Evolutionary conservation across 37 sponge, comb jelly and placozoan species (phyloP).

Genomic region (Chondrilla cf. caribensis): DNA sequence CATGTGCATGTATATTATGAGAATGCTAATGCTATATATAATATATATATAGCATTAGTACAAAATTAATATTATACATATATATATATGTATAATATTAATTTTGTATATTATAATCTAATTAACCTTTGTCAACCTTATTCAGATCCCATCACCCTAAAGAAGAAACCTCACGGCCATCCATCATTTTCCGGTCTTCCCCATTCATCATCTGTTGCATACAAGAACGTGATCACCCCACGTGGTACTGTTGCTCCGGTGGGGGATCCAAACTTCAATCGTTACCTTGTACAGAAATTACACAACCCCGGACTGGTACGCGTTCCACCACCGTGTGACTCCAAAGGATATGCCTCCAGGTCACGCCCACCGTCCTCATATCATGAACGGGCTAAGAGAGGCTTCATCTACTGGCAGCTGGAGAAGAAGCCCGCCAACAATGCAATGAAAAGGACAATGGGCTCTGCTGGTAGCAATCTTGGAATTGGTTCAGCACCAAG

Average conservation of each 20-base stretch:
- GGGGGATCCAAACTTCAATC: conserved; percentile 43
- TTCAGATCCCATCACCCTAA: too few species aligned
- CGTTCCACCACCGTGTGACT: conserved; percentile 29
- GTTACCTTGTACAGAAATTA: conserved; percentile 16
- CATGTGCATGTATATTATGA: too few species aligned
- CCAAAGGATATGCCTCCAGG: conserved; percentile 25
- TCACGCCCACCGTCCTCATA: conserved; percentile 22
- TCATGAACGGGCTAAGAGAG: conserved; percentile 52
- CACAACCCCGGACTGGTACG: conserved; percentile 41
- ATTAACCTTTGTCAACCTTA: too few species aligned
- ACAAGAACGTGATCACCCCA: conserved; percentile 4
- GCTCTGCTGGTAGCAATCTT: neutral
- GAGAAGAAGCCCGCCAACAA: neutral
- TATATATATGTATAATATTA: too few species aligned
- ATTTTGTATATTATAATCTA: too few species aligned
- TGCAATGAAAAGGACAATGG: neutral
- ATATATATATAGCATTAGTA: too few species aligned
- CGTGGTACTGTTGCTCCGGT: conserved; percentile 55
- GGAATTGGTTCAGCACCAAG: conserved; percentile 19
- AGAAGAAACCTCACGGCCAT: too few species aligned
- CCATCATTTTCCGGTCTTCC: too few species aligned
- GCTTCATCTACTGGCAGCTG: conserved; percentile 45
- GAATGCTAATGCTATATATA: too few species aligned
- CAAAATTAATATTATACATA: too few species aligned
- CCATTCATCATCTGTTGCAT: neutral